Base-by-base conservation (phyloP, 1,140 invertebrate species). In the Megathymus violae region DNA sequence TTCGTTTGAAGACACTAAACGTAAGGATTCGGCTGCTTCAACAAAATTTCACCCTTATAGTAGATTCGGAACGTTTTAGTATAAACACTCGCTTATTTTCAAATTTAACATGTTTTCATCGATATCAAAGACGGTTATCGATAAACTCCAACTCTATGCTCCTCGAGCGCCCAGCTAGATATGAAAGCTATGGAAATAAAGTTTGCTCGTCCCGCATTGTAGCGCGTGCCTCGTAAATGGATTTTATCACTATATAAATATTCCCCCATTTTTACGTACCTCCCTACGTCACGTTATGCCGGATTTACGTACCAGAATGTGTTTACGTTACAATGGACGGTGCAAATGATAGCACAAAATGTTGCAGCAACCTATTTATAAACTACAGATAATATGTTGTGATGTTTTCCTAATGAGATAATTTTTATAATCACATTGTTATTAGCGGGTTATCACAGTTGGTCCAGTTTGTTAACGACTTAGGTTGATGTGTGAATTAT, bases 101-200 rank as follows among this genome's bases (percentile, higher is more conserved):
- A 15, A 43, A 43, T 4, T 17, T 6, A 15, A 14, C 4, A 11
- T 50, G 47, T 31, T 13, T 4, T 25, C 27, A 66, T 63, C 52
- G 54, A 65, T 50, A 51, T 61, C 63, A 47, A 68, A 36, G 34
- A 38, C 50, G 67, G 27, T 31, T 31, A 68, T 72, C 67, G 62
- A 63, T 22, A 67, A 60, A 6, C 6, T 19, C 36, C 63, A 54
- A 56, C 75, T 40, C 71, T 71, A 69, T 58, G 41, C 43, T 58
- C 60, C 63, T 65, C 58, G 51, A 67, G 62, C 52, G 67, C 51
- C 65, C 70, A 41, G 71, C 69, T 69, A 80, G 83, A 87, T 87
- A 86, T 85, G 85, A 88, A 80, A 83, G 84, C 78, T 85, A 88
- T 89, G 84, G 84, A 88, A 89, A 88, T 85, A 89, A 85, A 88